Percentiles rank a stretch among this genome's conserved stretches.
Evolutionary conservation across 2,888 invertebrate species (phyloP).

Genomic region (Acanthacorydalis orientalis): DNA sequence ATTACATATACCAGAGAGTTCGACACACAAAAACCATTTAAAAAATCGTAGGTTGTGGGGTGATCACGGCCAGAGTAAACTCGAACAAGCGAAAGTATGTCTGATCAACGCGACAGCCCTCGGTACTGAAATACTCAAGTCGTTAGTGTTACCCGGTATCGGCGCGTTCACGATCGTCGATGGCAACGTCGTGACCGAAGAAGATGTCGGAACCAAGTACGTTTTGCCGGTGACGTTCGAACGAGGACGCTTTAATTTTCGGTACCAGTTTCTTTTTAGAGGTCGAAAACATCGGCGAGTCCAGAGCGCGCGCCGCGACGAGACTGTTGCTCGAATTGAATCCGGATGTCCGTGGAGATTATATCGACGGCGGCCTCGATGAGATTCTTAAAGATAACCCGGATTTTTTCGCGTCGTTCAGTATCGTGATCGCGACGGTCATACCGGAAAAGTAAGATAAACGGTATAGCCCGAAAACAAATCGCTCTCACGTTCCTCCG

Average conservation of each 20-base stretch:
- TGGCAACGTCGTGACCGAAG: constrained; percentile 68
- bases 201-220: constrained; percentile 88
- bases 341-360: constrained; percentile 83
- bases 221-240: constrained; percentile 8
- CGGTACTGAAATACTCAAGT: constrained; percentile 91
- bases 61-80: constrained; percentile 83
- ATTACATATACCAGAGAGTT: background rate
- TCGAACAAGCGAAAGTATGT: constrained; percentile 84
- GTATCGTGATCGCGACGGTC: constrained; percentile 69
- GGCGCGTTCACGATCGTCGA: constrained; percentile 88
- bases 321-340: constrained; percentile 77
- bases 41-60: constrained; percentile 70
- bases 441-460: constrained; percentile 47
- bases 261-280: constrained; percentile 74
- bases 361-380: constrained; percentile 76
- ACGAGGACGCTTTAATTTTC: background rate
- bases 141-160: constrained; percentile 85
- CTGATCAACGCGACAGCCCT: constrained; percentile 84
- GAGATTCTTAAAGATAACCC: constrained; percentile 71
- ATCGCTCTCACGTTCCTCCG: constrained; percentile 9
- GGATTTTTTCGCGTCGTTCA: constrained; percentile 74
- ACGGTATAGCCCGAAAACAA: constrained; percentile 20
- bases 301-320: constrained; percentile 70
- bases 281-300: constrained; percentile 59
- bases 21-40: no score